Conservation (phyloP, 2,797 vertebrate species). For the Pangasius sanitwongsei region DNA sequence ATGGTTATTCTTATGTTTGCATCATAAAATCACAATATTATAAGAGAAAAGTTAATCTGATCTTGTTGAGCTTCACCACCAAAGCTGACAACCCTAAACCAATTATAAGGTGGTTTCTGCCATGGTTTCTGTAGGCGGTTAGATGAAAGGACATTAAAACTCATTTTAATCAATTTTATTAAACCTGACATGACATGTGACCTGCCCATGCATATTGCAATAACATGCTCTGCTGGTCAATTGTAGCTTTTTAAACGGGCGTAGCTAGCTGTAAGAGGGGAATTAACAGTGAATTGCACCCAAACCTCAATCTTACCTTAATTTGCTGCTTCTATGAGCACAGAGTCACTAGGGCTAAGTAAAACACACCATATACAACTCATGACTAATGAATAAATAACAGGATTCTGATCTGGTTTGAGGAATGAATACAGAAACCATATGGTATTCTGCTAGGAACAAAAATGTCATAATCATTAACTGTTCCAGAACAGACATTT, state of each 20-base stretch:
- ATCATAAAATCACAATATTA: neutral
- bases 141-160: neutral
- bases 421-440: neutral
- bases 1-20: neutral
- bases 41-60: neutral
- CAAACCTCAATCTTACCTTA: neutral
- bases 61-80: neutral
- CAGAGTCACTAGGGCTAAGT: neutral
- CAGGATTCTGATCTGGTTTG: neutral
- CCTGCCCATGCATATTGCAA: neutral
- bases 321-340: slow-evolving; percentile 14
- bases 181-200: neutral
- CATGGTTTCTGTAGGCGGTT: neutral
- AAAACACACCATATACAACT: neutral
- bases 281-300: neutral
- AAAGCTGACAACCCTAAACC: neutral
- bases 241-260: neutral
- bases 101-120: neutral
- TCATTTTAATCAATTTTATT: neutral
- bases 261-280: neutral
- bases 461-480: neutral
- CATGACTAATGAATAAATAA: neutral
- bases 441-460: neutral
- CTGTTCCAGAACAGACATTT: neutral
- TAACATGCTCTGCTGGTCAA: slow-evolving; percentile 4